These are phyloP conservation scores for Platygyra sinensis DNA, from an alignment of 64 coral and sea anemone genomes.

Conservation along the genomic window DNA sequence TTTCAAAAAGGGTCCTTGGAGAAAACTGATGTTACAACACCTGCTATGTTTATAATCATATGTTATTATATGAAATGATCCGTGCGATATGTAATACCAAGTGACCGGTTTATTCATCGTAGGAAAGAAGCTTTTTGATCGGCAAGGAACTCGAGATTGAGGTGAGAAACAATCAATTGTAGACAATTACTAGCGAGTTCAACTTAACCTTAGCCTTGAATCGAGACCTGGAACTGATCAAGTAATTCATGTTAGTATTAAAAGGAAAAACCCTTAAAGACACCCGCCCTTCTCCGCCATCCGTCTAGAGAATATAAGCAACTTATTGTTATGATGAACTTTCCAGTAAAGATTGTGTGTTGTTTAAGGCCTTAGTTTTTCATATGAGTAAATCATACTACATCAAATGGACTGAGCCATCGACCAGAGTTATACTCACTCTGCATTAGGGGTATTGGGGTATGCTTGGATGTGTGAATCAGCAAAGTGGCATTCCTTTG, in stretches of 20 bases:
- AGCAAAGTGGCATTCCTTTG: neutral
- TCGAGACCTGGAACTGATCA: neutral
- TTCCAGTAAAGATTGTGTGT: neutral
- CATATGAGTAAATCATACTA: neutral
- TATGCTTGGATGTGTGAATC: too few species aligned
- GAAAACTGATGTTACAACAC: slow-evolving; percentile 19
- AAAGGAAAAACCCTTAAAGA: neutral
- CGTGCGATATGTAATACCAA: slow-evolving; percentile 55
- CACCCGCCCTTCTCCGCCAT: neutral
- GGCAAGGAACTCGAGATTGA: slow-evolving; percentile 8
- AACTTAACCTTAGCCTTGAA: neutral
- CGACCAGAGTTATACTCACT: too few species aligned
- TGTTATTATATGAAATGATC: slow-evolving; percentile 44
- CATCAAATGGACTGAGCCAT: neutral
- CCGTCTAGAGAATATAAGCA: neutral
- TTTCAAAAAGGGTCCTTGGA: neutral
- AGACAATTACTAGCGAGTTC: neutral
- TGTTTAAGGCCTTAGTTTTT: neutral
- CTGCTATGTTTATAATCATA: slow-evolving; percentile 36
- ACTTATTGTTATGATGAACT: neutral
- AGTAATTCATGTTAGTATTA: neutral
- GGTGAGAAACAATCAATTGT: slow-evolving; percentile 7
- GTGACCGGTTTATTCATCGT: slow-evolving; percentile 27
- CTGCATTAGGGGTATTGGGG: too few species aligned
- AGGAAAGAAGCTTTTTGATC: slow-evolving; percentile 19